Evolutionary conservation across 2,888 invertebrate species (phyloP), one percentile per base, ranked within the genome.

Genomic region (Nebria salina): DNA sequence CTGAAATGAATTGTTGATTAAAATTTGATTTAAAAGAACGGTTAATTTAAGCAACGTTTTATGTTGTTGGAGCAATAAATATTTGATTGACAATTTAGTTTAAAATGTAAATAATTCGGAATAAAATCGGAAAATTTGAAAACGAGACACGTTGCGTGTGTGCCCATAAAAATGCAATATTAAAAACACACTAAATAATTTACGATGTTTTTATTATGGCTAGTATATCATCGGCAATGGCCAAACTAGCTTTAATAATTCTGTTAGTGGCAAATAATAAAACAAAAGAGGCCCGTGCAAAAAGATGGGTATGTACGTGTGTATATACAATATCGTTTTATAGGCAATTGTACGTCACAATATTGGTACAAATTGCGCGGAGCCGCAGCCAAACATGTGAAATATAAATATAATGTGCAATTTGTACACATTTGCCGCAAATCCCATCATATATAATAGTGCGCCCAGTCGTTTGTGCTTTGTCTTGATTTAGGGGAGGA

Each of bases 291-390:
- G 20, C 20, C 20, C 20, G 20, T 20, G 20, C 20, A 20, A 20
- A 20, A 20, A 76, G 72, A 72, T 72, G 72, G 11, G 26, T 76
- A 65, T 20, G 0, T 34, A 34, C 5, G 26, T 76, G 42, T 25
- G 0, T 34, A 34, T 34, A 34, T 34, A 34, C 34, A 34, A 84
- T 85, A 85, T 84, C 84, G 85, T 85, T 87, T 87, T 87, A 86
- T 85, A 84, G 87, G 84, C 86, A 85, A 86, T 86, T 86, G 85
- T 84, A 83, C 85, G 85, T 85, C 85, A 84, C 85, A 85, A 86
- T 87, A 86, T 87, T 87, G 87, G 87, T 86, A 87, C 87, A 87
- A 87, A 87, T 87, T 87, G 87, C 87, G 75, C 82, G 82, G 83
- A 65, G 82, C 81, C 70, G 13, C 11, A 8, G 7, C 54, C 54